phyloP scores from a whole-genome alignment of 2,113 vertebrate genomes.

The Astur gentilis region DNA sequence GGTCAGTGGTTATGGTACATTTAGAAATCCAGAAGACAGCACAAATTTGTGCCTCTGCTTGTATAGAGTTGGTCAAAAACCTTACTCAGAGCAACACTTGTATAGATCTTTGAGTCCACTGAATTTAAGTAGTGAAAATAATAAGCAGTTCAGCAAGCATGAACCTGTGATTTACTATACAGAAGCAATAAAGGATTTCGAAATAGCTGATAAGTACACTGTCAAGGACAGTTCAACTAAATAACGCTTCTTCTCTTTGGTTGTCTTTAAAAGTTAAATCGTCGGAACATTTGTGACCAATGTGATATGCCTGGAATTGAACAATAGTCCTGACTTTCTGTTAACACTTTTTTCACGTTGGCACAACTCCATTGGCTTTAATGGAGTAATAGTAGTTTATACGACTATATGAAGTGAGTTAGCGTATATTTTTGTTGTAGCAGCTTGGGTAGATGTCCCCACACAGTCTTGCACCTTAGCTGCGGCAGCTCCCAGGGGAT shows the following conservation, averaged over 20 bases:
- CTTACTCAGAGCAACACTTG: background rate
- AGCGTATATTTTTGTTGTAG: background rate
- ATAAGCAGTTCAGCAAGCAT: background rate
- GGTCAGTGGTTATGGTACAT: constrained; percentile 13
- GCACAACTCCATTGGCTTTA: background rate
- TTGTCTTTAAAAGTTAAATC: background rate
- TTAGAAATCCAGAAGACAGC: background rate
- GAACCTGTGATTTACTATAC: background rate
- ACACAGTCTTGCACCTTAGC: background rate
- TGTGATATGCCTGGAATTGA: background rate
- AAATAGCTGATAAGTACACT: background rate
- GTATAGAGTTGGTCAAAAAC: rapidly evolving
- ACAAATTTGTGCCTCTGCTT: background rate
- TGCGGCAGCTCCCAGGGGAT: background rate
- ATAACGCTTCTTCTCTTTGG: background rate
- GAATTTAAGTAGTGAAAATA: background rate
- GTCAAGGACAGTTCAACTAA: background rate
- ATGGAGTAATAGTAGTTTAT: background rate
- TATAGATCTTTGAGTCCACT: background rate
- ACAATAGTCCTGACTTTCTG: background rate
- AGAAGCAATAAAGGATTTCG: background rate
- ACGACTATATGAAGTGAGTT: background rate
- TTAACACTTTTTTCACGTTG: background rate
- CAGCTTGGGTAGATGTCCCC: background rate
- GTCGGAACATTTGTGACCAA: rapidly evolving